Conservation (phyloP, 2,888 invertebrate species). For the Plemyria rubiginata region DNA sequence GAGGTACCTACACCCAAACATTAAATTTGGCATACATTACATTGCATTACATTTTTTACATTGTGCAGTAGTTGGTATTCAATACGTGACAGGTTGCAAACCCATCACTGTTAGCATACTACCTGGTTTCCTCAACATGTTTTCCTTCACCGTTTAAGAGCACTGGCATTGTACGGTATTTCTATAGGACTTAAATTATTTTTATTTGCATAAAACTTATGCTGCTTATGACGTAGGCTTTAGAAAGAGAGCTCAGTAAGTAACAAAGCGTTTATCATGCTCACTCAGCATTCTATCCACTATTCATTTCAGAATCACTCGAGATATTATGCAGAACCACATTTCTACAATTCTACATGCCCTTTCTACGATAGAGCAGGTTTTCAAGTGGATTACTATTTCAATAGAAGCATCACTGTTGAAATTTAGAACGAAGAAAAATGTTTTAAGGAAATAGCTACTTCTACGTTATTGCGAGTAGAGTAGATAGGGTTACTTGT, state of each 20-base stretch:
- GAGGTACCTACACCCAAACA: too few species aligned
- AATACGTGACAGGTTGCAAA: too few species aligned
- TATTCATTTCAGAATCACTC: conserved; percentile 13
- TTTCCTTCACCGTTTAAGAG: too few species aligned
- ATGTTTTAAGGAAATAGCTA: conserved; percentile 6
- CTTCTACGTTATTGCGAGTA: too few species aligned
- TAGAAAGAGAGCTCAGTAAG: conserved; percentile 2
- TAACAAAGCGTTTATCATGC: conserved; percentile 21
- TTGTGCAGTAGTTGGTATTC: too few species aligned
- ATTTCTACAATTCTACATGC: not conserved
- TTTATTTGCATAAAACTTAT: not conserved
- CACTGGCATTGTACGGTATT: too few species aligned
- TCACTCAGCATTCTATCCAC: conserved; percentile 13
- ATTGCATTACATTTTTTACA: too few species aligned
- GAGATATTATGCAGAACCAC: conserved; percentile 8
- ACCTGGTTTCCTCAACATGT: too few species aligned
- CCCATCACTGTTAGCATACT: too few species aligned
- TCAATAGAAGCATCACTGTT: conserved; percentile 15
- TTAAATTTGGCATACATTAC: too few species aligned
- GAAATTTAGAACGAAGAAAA: not conserved
- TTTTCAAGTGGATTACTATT: conserved; percentile 19
- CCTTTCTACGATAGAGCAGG: conserved; percentile 4
- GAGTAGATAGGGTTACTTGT: too few species aligned
- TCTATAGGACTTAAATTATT: not conserved
- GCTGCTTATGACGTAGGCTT: not conserved